Base-by-base conservation (phyloP, 2,797 vertebrate species). In the Hylomyscus alleni region DNA sequence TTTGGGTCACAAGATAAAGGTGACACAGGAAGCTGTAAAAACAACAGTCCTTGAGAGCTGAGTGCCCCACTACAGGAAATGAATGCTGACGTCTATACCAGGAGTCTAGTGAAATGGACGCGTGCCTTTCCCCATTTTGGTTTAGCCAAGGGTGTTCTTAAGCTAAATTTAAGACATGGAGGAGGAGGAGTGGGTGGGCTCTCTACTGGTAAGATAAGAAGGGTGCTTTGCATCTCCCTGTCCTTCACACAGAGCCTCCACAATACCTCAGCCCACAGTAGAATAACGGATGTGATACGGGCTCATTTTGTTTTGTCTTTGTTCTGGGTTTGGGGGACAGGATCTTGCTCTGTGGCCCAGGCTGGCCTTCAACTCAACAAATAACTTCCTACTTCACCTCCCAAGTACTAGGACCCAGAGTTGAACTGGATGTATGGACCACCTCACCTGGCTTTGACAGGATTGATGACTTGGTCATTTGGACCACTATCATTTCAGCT, bases 121-220 rank as follows among this genome's bases (percentile, higher is more conserved):
- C 50, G 29, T 62, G 93, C 82, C 29, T 62, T 67, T 86, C 90
- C 90, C 86, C 37, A n/a, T 3, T 78, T 76, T 58, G n/a, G 44
- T 17, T 89, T 6, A 47, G 73, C 84, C 54, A 82, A 91, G 90
- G 26, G 37, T 65, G 89, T 89, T 72, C 96, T 95, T 72, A 90
- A 95, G 90, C 82, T 97, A 96, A 97, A 96, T 93, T 96, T 94
- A 95, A 95, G 90, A 67, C 54, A 54, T 10, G 73, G 83, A 76
- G 92, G 87, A 95, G 40, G 93, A 92, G n/a, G 50, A n/a, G 95
- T 95, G 75, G 96, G 97, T 89, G 67, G 91, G 78, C 85, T 94
- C 58, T 84, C 95, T 83, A 0, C 24, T 82, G 95, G 93, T 20
- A 91, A 92, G 93, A 85, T 54, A 22, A 88, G 65, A 82, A 95